Percentiles rank a stretch among this genome's conserved stretches.
phyloP scores from a whole-genome alignment of 2,888 invertebrate species.

The Lissocephala sabroskyi region DNA sequence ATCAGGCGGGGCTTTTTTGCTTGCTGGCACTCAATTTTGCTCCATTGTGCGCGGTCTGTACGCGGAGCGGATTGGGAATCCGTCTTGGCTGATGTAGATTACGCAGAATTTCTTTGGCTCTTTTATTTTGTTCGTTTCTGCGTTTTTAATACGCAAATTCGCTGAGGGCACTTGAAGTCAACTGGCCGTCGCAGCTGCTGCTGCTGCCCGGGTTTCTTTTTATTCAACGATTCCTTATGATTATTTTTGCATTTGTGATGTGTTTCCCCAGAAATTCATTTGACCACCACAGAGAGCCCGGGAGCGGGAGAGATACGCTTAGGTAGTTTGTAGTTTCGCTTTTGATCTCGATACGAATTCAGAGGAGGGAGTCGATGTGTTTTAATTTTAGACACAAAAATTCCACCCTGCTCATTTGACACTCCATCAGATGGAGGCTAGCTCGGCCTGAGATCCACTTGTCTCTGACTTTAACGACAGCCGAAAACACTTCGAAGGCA shows the following conservation, averaged over 20 bases:
- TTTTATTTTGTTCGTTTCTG: conserved; percentile 13
- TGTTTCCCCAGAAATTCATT: conserved; percentile 38
- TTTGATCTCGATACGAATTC: too few species aligned
- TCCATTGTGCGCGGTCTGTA: not conserved
- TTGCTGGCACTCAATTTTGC: not conserved
- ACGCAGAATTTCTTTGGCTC: conserved; percentile 49
- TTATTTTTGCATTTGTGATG: conserved; percentile 64
- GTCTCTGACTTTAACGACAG: conserved; percentile 24
- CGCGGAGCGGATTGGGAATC: not conserved
- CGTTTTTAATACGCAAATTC: conserved; percentile 42
- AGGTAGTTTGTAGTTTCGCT: too few species aligned
- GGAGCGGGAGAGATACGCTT: too few species aligned
- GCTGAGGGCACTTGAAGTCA: conserved; percentile 43
- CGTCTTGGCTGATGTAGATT: conserved; percentile 47
- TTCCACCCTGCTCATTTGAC: too few species aligned
- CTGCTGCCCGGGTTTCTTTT: not conserved
- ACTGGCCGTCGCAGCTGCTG: conserved; percentile 11
- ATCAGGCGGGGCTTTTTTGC: too few species aligned
- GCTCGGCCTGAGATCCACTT: conserved; percentile 17
- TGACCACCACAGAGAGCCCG: too few species aligned
- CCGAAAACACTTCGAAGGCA: conserved; percentile 17
- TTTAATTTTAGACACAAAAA: too few species aligned
- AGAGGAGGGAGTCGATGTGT: too few species aligned
- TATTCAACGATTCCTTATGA: conserved; percentile 35
- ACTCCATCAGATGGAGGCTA: too few species aligned